Evolutionary conservation across 2,888 invertebrate genomes (phyloP), one percentile per base, ranked within the genome.

Genomic region (Asteroscopus sphinx): DNA sequence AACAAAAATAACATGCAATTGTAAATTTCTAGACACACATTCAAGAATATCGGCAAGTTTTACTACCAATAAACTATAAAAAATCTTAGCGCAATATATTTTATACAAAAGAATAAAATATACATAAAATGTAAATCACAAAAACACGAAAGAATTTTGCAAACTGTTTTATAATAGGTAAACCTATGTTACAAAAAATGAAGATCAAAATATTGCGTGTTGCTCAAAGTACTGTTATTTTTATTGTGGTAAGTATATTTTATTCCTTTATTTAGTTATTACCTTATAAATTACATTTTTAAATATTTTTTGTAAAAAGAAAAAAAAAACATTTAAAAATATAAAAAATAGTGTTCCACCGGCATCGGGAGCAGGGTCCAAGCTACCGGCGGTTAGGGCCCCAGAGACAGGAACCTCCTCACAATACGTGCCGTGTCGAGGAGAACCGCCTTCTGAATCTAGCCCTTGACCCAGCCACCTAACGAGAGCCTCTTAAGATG

Each of bases 161-260:
- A 36, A 51, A 41, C 13, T 25, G 11, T 46, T 55, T 55, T 36
- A 49, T 25, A 32, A 37, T 58, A n/a, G n/a, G n/a, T n/a, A n/a
- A n/a, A n/a, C n/a, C n/a, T 48, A 25, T 41, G 40, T n/a, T n/a
- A n/a, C n/a, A n/a, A 45, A 35, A 56, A 61, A 71, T 74, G 75
- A 55, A 55, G 39, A 52, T 52, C 36, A 58, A 70, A 74, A 49
- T 61, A 46, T 46, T 46, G 52, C 51, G 40, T 36, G 36, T 52
- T 7, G 52, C 42, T 16, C 61, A 61, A 36, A 74, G 51, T 41
- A 42, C 46, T 49, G 42, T 66, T 30, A 46, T 70, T 51, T 55
- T 71, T 46, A 37, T 32, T 30, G 36, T 37, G 73, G 69, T 69
- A 70, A 72, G 46, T 15, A 9, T 37, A 16, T 17, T 17, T 17